These are phyloP conservation scores for Halichoeres trimaculatus DNA, from an alignment of 2,113 vertebrate species.

Conservation along the genomic window DNA sequence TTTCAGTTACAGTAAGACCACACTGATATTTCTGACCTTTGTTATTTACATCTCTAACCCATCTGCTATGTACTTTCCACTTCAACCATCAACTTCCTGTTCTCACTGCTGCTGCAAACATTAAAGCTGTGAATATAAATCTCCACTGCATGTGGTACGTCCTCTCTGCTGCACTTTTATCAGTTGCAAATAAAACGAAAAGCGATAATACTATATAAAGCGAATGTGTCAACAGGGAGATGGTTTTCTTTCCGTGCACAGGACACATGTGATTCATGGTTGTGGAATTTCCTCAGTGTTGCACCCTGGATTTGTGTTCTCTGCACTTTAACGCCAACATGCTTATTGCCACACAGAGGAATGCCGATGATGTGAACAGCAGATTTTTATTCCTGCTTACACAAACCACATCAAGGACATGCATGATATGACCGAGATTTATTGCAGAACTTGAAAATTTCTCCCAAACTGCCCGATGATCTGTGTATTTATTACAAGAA, in stretches of 20 bases:
- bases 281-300: conserved; percentile 59
- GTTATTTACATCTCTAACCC: neutral
- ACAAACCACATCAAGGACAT: neutral
- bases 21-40: neutral
- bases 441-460: conserved; percentile 56
- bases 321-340: neutral
- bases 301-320: conserved; percentile 5
- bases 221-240: neutral
- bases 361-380: conserved; percentile 25
- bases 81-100: conserved; percentile 44
- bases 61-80: conserved; percentile 38
- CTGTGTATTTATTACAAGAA: neutral
- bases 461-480: conserved; percentile 12
- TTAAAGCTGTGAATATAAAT: neutral
- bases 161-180: neutral
- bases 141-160: neutral
- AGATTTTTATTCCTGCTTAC: conserved; percentile 2
- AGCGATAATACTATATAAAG: neutral
- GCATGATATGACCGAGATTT: neutral
- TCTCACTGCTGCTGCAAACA: neutral
- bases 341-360: conserved; percentile 67
- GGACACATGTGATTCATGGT: conserved; percentile 18
- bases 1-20: neutral
- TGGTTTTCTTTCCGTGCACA: neutral
- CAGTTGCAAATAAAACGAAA: neutral